Evolutionary conservation across 2,888 invertebrate genomes (phyloP), one percentile per base, ranked within the genome.

Genomic region (Xanthostigma xanthostigma): DNA sequence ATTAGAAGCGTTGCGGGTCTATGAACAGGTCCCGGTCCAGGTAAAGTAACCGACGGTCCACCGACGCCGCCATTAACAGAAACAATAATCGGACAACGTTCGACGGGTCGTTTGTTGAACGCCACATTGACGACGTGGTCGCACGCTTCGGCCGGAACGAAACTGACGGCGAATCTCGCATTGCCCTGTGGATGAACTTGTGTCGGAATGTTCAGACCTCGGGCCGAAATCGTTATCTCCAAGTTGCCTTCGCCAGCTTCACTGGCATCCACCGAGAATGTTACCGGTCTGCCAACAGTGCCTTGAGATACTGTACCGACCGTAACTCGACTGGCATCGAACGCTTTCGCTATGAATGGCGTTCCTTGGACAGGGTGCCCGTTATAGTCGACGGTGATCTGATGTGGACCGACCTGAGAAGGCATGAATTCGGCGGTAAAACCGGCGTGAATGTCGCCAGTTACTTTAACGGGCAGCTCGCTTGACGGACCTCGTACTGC

Each of bases 161-260:
- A 98, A 58, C 94, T 93, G 50, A 97, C 97, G 53, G 92, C 86
- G 70, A 97, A 98, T 62, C 89, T 78, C 41, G 80, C 85, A 64
- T 84, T 84, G 60, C 92, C 93, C 68, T 92, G 85, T 9, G 92
- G 90, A 64, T 88, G 90, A 42, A 94, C 93, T 76, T 94, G 93
- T 47, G 93, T 94, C 44, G 94, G 93, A 60, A 95, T 92, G 64
- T 95, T 91, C 53, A 90, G 77, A 47, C 94, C 91, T 64, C 89
- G 78, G 41, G 93, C 90, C 53, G 91, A 90, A 57, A 98, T 94
- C 44, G 94, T 93, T 56, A 97, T 96, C 70, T 97, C 96, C 55
- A 97, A 72, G 67, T 92, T 92, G 46, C 97, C 97, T 71, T 96
- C 96, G 9, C 97, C 97, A 43, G 96, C 94, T 65, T 92, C 86